Evolutionary conservation across 1,140 invertebrate species (phyloP).

Genomic region (Asobara japonica): DNA sequence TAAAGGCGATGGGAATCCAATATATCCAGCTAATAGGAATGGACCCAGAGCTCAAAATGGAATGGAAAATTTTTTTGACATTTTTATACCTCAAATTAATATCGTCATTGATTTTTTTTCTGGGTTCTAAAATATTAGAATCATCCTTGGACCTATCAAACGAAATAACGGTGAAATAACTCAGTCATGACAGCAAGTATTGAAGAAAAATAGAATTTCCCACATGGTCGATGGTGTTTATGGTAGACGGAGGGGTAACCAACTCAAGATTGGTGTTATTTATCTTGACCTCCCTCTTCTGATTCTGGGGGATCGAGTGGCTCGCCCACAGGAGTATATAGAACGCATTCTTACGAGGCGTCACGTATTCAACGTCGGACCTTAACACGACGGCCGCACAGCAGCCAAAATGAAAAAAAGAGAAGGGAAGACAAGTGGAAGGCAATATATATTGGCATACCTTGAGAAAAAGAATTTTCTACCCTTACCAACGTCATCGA

Average conservation of each 20-base stretch:
- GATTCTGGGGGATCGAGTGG: constrained; percentile 30
- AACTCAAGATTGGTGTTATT: constrained; percentile 50
- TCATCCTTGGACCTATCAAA: no score
- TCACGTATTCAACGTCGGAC: constrained; percentile 54
- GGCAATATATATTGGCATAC: constrained; percentile 66
- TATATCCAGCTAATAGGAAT: no score
- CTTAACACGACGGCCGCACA: constrained; percentile 9
- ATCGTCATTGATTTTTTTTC: no score
- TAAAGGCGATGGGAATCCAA: no score
- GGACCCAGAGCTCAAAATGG: no score
- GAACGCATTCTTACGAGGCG: constrained; percentile 54
- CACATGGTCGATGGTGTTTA: background rate
- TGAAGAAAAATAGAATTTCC: constrained; percentile 12
- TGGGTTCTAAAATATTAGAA: no score
- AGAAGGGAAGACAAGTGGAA: background rate
- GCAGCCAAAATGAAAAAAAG: background rate
- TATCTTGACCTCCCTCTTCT: constrained; percentile 48
- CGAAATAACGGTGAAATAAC: no score
- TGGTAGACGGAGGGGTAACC: background rate
- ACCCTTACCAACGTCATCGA: constrained; percentile 23
- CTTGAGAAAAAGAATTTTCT: constrained; percentile 63
- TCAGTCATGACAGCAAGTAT: background rate
- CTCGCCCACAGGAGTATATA: constrained; percentile 36
- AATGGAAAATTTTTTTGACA: no score
- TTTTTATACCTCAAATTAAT: no score